Base-by-base conservation (phyloP, 2,113 vertebrate genomes). In the Scopus umbretta region DNA sequence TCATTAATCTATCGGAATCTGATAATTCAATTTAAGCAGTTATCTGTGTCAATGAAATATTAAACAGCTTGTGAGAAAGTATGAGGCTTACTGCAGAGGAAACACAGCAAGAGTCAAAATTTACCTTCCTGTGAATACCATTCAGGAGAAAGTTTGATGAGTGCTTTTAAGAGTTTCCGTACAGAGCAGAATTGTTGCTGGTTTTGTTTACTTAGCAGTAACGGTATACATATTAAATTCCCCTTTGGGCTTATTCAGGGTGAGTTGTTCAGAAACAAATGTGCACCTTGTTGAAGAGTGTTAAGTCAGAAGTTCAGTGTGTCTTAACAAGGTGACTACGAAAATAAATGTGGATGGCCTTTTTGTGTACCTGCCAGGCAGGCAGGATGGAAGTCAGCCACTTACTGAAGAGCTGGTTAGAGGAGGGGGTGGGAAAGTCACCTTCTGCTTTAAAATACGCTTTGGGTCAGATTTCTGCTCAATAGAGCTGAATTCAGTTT, bases 391-490 rank as follows among this genome's bases (percentile, higher is more conserved):
- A 66, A 70, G 16, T 95, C 61, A 96, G 32, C 80, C 93, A 58
- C 79, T 90, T 62, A 93, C 85, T 61, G 73, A 90, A 83, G 86
- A 75, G 68, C 76, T 78, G 70, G 5, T 56, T 72, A 81, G 49
- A n/a, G 20, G 30, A 11, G n/a, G 71, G 83, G 70, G 70, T 49
- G 65, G 71, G 61, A 62, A 83, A 95, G 92, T 96, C 92, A 90
- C 71, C 65, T 86, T 93, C 56, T 93, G 88, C 78, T 95, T 97
- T 95, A 96, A 98, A 97, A 97, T 73, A 92, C 70, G 94, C 61
- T 90, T 78, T 85, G 79, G 88, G 93, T 95, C 82, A 79, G 56
- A 49, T 81, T 96, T 72, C 38, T 90, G 90, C 86, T 95, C 92
- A 80, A 36, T 16, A 66, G 53, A 94, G 59, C 90, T 82, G 53